Conservation (phyloP, 2,797 vertebrate genomes). For the Pangasius sanitwongsei region DNA sequence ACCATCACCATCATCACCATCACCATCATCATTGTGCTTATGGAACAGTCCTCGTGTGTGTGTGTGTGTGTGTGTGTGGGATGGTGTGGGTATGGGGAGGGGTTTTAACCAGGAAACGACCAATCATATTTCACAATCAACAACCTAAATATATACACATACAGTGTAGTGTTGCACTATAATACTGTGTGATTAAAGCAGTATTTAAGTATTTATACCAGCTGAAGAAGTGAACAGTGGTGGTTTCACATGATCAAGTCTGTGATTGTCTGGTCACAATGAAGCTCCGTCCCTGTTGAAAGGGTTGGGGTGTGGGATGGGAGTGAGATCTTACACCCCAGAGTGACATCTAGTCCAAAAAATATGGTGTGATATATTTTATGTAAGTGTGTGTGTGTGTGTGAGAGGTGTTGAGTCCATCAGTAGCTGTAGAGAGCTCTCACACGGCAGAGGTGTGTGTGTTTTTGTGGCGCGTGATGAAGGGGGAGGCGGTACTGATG, state of each 20-base stretch:
- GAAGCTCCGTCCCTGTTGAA: neutral
- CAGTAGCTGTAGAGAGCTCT: constrained; percentile 34
- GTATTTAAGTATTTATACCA: neutral
- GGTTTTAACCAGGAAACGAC: neutral
- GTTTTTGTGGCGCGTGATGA: constrained; percentile 79
- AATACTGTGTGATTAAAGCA: constrained; percentile 7
- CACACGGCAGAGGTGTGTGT: constrained; percentile 59
- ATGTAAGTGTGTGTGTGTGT: neutral
- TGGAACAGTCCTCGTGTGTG: neutral
- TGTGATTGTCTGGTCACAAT: constrained; percentile 17
- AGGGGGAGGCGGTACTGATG: constrained; percentile 81
- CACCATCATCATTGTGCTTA: neutral
- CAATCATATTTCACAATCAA: constrained; percentile 10
- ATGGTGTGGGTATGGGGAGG: no score
- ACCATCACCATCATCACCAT: neutral
- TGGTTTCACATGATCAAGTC: constrained; percentile 1
- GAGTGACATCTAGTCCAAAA: neutral
- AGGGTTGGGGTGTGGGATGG: neutral
- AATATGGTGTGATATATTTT: neutral
- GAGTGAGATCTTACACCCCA: neutral
- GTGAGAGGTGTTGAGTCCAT: neutral
- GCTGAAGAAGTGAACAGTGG: neutral
- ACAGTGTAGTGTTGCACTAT: neutral
- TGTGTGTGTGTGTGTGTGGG: neutral
- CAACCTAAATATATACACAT: neutral